Conservation (phyloP, 2,797 vertebrate genomes). For the Clarias fuscus region DNA sequence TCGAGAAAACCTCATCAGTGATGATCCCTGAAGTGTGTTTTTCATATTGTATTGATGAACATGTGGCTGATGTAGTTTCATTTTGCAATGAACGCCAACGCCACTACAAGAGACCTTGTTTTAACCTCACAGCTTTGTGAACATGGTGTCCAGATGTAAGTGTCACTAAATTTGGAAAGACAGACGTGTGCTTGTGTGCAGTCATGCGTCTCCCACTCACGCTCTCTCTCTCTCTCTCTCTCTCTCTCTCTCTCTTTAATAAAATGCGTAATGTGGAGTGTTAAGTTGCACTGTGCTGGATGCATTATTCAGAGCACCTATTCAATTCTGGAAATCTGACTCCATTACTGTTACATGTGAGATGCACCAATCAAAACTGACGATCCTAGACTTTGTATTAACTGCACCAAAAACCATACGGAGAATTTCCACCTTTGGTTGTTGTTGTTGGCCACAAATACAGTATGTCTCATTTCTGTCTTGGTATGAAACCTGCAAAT, state of each 20-base stretch:
- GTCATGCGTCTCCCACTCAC: neutral
- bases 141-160: conserved; percentile 26
- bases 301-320: conserved; percentile 52
- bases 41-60: neutral
- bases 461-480: neutral
- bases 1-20: neutral
- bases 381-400: neutral
- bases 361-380: conserved; percentile 39
- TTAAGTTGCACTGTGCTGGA: conserved; percentile 52
- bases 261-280: conserved; percentile 34
- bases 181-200: conserved; percentile 5
- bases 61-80: neutral
- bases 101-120: neutral
- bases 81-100: neutral
- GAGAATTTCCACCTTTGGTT: neutral
- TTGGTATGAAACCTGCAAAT: neutral
- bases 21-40: neutral
- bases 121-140: conserved; percentile 34
- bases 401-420: neutral
- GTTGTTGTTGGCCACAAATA: neutral
- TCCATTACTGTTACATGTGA: conserved; percentile 26
- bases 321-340: conserved; percentile 50
- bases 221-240: neutral
- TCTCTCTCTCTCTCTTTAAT: conserved; percentile 7
- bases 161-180: conserved; percentile 14